Conservation (phyloP, 1,140 invertebrate species). For the Cotesia typhae region DNA sequence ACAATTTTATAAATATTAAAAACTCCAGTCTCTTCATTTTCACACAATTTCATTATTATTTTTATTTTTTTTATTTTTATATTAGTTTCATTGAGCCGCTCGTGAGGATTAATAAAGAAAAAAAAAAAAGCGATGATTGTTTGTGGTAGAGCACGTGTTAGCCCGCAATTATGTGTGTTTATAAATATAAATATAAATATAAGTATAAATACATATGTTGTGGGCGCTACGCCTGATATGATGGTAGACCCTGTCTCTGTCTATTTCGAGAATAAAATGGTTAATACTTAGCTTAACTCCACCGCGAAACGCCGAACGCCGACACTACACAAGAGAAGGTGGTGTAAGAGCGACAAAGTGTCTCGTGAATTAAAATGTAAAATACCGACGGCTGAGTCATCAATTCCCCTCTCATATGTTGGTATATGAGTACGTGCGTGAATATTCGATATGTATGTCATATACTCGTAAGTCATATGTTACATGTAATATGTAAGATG, state of each 20-base stretch:
- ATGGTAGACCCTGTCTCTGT: slow-evolving; percentile 3
- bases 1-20: no score
- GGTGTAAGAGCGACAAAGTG: not conserved
- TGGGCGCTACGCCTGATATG: slow-evolving; percentile 1
- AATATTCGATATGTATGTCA: not conserved
- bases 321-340: not conserved
- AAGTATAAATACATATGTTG: slow-evolving; percentile 30
- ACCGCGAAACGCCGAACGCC: slow-evolving; percentile 25
- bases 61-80: no score
- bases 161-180: not conserved
- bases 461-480: no score
- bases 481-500: no score
- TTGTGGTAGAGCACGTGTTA: not conserved
- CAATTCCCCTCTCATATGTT: not conserved
- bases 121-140: no score
- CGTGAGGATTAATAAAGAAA: no score
- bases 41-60: no score
- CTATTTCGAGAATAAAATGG: slow-evolving; percentile 30
- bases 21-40: no score
- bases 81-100: no score
- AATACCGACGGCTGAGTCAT: slow-evolving; percentile 8
- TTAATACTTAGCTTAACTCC: no score
- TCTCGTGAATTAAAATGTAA: slow-evolving; percentile 18
- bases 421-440: not conserved
- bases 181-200: no score